Evolutionary conservation across 1,140 invertebrate genomes (phyloP), one percentile per base, ranked within the genome.

Genomic region (Armadillidium nasatum): DNA sequence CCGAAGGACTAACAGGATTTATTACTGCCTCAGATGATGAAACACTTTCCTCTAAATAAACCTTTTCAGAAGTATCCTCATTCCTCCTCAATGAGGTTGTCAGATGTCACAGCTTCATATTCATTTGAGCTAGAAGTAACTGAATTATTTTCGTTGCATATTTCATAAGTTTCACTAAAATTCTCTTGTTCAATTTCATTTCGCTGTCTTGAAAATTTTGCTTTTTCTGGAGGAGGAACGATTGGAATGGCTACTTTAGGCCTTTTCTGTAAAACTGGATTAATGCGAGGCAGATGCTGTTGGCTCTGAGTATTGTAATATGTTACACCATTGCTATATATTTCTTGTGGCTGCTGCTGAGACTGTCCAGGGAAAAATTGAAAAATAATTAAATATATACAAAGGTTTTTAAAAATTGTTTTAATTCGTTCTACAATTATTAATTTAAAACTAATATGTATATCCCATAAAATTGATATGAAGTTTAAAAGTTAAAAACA

Each of bases 161-260:
- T 2, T 13, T 60, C 50, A 19, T 60, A 60, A 19, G 2, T 13
- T 13, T 60, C 50, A 15, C 50, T 60, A 19, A 19, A 1, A 19
- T 60, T 15, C 7, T 60, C 50, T 60, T 7, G 50, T 19, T 60
- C 50, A 13, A 3, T 60, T 19, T 60, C 50, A 60, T 4, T 60
- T 19, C 11, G 19, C 7, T 7, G 50, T 2, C 7, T 2, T 19
- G 19, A 60, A 15, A 60, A 60, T 13, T 60, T 60, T 60, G 50
- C 1, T 50, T 76, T 45, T 71, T 88, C 88, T 0, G 88, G 88
- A 4, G 88, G 88, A 54, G 88, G 87, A 33, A 89, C 84, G 76
- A 89, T 88, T 23, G 88, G 88, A 80, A 89, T 88, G 10, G 88
- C 88, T 19, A 86, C 85, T 81, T 88, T 88, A 15, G 87, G 87